These are phyloP conservation scores for Atrichornis clamosus DNA, from an alignment of 2,113 vertebrate species.

Conservation along the genomic window DNA sequence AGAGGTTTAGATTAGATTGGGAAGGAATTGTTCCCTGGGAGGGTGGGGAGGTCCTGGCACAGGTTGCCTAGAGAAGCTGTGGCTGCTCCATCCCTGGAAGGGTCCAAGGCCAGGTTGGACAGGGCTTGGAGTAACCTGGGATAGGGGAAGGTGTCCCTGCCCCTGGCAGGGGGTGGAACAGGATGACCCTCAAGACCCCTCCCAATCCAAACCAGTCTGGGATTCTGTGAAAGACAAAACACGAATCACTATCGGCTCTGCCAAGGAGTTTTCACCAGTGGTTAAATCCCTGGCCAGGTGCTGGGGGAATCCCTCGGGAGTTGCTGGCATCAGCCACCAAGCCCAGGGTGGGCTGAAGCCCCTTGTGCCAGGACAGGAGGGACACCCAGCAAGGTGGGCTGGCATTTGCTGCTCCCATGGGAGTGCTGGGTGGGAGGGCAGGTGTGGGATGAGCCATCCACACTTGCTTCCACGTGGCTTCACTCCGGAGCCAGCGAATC, in stretches of 20 bases:
- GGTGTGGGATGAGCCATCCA: background rate
- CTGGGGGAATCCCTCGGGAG: background rate
- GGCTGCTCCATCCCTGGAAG: background rate
- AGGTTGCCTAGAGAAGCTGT: rapidly evolving
- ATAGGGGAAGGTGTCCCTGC: background rate
- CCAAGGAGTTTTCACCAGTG: background rate
- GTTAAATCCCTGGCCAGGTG: background rate
- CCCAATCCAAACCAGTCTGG: background rate
- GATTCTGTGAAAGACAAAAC: background rate
- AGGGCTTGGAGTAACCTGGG: background rate
- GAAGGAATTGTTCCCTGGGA: background rate
- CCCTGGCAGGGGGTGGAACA: background rate
- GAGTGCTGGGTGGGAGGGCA: rapidly evolving
- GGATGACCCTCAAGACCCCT: rapidly evolving
- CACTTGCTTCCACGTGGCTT: rapidly evolving
- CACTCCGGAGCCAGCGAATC: rapidly evolving
- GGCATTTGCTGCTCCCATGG: background rate
- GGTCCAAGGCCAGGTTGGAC: background rate
- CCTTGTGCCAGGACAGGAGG: background rate
- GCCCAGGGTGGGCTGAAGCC: background rate
- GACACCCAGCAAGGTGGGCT: rapidly evolving
- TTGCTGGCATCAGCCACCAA: rapidly evolving
- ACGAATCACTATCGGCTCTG: rapidly evolving
- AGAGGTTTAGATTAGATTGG: background rate
- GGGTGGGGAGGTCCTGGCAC: background rate